These are phyloP conservation scores for Luscinia megarhynchos DNA, from an alignment of 2,797 vertebrate species.

Conservation along the genomic window DNA sequence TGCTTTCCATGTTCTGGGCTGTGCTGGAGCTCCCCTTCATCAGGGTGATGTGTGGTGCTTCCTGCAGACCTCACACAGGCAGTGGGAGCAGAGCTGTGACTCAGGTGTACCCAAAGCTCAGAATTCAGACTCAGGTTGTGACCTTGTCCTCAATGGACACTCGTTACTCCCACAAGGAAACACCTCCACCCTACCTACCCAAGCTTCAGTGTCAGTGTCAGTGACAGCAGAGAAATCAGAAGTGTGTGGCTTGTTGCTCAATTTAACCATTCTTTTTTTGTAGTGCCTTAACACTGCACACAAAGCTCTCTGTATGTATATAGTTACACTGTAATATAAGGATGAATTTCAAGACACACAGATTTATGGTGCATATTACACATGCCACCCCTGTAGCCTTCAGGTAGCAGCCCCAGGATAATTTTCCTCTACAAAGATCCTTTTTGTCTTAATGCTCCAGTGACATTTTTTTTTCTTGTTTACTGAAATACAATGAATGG, in stretches of 20 bases:
- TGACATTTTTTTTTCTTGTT: background rate
- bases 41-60: accelerated
- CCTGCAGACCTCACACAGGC: background rate
- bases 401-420: background rate
- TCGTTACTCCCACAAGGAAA: background rate
- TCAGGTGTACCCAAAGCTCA: background rate
- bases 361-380: background rate
- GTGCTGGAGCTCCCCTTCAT: background rate
- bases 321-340: background rate
- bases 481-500: background rate
- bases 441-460: background rate
- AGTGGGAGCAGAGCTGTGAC: background rate
- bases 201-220: background rate
- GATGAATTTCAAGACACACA: background rate
- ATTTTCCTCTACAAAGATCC: background rate
- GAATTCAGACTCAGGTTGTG: background rate
- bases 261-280: background rate
- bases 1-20: background rate
- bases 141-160: background rate
- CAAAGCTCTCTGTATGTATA: background rate
- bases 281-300: background rate
- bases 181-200: background rate
- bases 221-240: background rate
- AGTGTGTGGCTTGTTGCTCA: background rate
- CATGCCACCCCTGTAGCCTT: background rate